phyloP scores from a whole-genome alignment of 1,140 invertebrate genomes.

The Zaprionus nigranus region DNA sequence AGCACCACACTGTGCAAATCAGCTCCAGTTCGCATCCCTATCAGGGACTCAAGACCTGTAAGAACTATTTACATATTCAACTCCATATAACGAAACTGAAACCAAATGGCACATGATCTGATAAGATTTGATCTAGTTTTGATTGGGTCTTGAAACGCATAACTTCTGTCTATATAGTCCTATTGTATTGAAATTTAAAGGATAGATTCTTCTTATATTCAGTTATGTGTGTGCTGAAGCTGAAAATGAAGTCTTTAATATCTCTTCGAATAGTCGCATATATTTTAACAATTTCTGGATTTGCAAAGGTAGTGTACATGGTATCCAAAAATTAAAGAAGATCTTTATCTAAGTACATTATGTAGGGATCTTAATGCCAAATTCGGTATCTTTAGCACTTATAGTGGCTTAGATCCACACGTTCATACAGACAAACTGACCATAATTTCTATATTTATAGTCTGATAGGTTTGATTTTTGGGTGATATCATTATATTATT shows the following conservation, averaged over 20 bases:
- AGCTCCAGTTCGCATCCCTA: constrained; percentile 62
- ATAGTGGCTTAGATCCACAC: neutral
- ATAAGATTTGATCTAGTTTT: too few relatives aligned
- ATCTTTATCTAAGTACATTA: neutral
- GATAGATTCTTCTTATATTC: neutral
- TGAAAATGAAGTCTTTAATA: too few relatives aligned
- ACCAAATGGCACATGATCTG: neutral
- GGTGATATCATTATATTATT: too few relatives aligned
- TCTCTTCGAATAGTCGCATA: too few relatives aligned
- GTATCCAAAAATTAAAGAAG: neutral
- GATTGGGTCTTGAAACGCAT: too few relatives aligned
- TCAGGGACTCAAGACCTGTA: constrained; percentile 81
- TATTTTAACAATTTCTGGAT: neutral
- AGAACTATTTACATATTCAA: constrained; percentile 8
- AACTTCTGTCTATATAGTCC: neutral
- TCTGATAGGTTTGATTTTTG: too few relatives aligned
- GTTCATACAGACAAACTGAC: neutral
- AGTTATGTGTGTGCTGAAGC: neutral
- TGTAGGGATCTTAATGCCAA: neutral
- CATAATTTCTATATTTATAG: too few relatives aligned
- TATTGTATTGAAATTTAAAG: neutral
- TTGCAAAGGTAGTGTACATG: neutral
- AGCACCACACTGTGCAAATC: constrained; percentile 64
- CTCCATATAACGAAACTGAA: neutral
- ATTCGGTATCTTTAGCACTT: neutral